These are phyloP conservation scores for Halichondria panicea DNA, from an alignment of 37 sponge, comb jelly and placozoan species.

Conservation along the genomic window DNA sequence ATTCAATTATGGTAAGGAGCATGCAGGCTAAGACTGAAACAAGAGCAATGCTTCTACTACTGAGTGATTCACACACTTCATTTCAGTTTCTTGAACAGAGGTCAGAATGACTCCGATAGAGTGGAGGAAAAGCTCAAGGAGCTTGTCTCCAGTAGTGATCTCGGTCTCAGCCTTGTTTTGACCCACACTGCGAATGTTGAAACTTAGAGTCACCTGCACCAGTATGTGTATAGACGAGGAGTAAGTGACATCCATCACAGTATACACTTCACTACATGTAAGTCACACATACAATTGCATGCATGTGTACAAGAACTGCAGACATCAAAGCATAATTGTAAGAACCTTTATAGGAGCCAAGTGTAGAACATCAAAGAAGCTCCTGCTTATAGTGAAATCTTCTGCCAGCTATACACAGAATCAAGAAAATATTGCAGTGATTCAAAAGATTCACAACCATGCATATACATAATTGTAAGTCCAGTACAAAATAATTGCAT, in stretches of 20 bases:
- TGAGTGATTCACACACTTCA: slow-evolving; percentile 53
- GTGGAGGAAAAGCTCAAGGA: slow-evolving; percentile 58
- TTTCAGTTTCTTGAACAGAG: slow-evolving; percentile 69
- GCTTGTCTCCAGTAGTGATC: slow-evolving; percentile 43
- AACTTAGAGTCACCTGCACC: slow-evolving; percentile 59
- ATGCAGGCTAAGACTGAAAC: no score
- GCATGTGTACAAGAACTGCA: no score
- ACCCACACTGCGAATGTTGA: slow-evolving; percentile 60
- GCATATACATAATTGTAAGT: no score
- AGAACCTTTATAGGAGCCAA: slow-evolving; percentile 88
- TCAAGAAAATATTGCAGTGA: background rate
- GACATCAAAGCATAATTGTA: no score
- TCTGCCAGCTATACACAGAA: slow-evolving; percentile 29
- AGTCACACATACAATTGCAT: no score
- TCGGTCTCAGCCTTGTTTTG: slow-evolving; percentile 41
- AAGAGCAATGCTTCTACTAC: background rate
- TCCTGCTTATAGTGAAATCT: slow-evolving; percentile 38
- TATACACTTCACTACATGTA: no score
- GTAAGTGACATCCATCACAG: no score
- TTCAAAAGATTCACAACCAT: no score
- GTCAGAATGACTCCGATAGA: slow-evolving; percentile 77
- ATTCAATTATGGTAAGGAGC: no score
- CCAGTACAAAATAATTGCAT: no score
- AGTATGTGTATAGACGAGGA: no score
- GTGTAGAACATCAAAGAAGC: slow-evolving; percentile 70